Evolutionary conservation across 1,140 invertebrate genomes (phyloP).

Genomic region (Brachionus rotundiformis): DNA sequence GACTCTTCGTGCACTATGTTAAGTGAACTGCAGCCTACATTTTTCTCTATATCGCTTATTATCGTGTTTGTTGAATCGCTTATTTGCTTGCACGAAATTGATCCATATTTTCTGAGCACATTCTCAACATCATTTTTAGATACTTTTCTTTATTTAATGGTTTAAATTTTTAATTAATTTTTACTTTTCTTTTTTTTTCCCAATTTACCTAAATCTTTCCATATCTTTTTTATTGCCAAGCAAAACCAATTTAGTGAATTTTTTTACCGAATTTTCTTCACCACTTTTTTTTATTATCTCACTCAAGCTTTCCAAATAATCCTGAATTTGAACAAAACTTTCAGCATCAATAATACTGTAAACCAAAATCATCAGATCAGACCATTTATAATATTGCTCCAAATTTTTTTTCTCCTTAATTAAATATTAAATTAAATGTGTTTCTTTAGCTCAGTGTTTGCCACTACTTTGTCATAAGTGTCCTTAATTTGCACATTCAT

Average conservation of each 20-base stretch:
- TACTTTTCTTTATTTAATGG: not conserved
- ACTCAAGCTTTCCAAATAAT: not conserved
- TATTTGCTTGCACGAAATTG: not conserved
- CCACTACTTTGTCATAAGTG: slow-evolving; percentile 15
- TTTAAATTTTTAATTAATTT: not conserved
- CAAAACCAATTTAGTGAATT: slow-evolving; percentile 33
- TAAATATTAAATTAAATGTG: not conserved
- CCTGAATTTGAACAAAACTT: slow-evolving; percentile 1
- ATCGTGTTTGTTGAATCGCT: slow-evolving; percentile 41
- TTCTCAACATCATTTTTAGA: not conserved
- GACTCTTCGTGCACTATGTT: slow-evolving; percentile 9
- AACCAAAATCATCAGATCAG: slow-evolving; percentile 18
- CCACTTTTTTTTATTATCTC: slow-evolving; percentile 2
- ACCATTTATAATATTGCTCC: slow-evolving; percentile 19
- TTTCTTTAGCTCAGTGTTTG: not conserved
- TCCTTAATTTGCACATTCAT: slow-evolving; percentile 41
- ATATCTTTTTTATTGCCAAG: slow-evolving; percentile 16
- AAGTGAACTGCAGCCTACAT: not conserved
- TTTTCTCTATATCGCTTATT: not conserved
- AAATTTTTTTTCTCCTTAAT: slow-evolving; percentile 28
- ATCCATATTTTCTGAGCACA: slow-evolving; percentile 13
- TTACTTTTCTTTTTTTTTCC: not conserved
- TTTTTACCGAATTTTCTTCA: not conserved
- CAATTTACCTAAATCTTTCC: slow-evolving; percentile 27
- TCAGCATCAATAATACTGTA: slow-evolving; percentile 20